These are phyloP conservation scores for Maniola jurtina DNA, from an alignment of 1,140 invertebrate genomes.

Conservation along the genomic window DNA sequence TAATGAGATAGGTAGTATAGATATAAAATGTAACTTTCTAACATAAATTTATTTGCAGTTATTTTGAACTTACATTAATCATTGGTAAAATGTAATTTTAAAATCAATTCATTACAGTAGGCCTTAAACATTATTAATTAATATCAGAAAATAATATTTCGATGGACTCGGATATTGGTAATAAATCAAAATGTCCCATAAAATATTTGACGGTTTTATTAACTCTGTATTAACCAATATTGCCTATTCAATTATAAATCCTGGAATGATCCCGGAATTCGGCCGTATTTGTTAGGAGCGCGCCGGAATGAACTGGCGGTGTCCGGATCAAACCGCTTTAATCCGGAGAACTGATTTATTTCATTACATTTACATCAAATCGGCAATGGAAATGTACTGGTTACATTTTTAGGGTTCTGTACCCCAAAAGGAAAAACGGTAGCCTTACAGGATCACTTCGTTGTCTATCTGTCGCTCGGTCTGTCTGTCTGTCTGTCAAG, in stretches of 20 bases:
- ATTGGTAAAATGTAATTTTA: not conserved
- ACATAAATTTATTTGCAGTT: not conserved
- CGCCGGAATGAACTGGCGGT: constrained; percentile 8
- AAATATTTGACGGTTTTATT: constrained; percentile 6
- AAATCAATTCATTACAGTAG: not conserved
- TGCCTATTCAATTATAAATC: constrained; percentile 29
- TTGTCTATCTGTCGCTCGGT: no score
- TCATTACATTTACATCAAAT: constrained; percentile 6
- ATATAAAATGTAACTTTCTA: no score
- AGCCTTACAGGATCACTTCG: no score
- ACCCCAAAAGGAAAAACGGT: no score
- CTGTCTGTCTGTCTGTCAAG: no score
- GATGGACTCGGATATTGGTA: not conserved
- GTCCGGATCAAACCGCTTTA: constrained; percentile 20
- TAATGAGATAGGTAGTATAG: no score
- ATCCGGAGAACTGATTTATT: constrained; percentile 14
- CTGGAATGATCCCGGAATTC: constrained; percentile 15
- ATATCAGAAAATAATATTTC: not conserved
- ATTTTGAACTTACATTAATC: not conserved
- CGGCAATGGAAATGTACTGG: not conserved
- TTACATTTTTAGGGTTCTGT: no score
- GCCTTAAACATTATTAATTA: no score
- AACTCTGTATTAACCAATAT: constrained; percentile 29
- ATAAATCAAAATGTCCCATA: not conserved
- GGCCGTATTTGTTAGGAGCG: constrained; percentile 20